A percentile compares a stretch with the other conserved stretches of the same genome.
phyloP scores from a whole-genome alignment of 2,113 vertebrate genomes.

The Brachyhypopomus occidentalis region DNA sequence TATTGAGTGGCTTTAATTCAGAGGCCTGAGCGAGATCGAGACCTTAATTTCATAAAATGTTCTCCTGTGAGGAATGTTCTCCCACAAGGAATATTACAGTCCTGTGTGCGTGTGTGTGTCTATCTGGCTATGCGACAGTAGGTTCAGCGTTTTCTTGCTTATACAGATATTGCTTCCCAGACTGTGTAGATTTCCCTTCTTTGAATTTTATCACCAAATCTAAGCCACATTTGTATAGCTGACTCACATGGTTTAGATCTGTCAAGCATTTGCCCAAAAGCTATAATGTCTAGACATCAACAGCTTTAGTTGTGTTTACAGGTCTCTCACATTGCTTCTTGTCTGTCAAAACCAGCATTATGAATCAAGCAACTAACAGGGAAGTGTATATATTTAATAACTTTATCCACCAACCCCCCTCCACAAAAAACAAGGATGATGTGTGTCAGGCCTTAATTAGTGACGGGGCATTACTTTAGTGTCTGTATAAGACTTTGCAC shows the following conservation, averaged over 20 bases:
- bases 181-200: neutral
- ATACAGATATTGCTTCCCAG: neutral
- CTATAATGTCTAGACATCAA: slow-evolving; percentile 17
- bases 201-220: neutral
- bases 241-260: neutral
- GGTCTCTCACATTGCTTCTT: neutral
- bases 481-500: slow-evolving; percentile 56
- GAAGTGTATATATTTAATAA: slow-evolving; percentile 67
- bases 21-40: neutral
- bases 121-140: neutral
- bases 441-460: slow-evolving; percentile 66
- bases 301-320: neutral
- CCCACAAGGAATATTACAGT: slow-evolving; percentile 58
- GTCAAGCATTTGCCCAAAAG: slow-evolving; percentile 1
- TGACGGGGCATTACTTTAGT: slow-evolving; percentile 61
- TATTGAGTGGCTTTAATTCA: neutral
- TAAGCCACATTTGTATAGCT: neutral
- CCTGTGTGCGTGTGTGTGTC: slow-evolving; percentile 45
- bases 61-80: slow-evolving; percentile 55
- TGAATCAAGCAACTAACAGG: slow-evolving; percentile 54
- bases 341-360: slow-evolving; percentile 55
- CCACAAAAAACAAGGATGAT: slow-evolving; percentile 84
- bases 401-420: slow-evolving; percentile 71
- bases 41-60: slow-evolving; percentile 55
- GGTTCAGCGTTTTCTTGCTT: neutral